A percentile compares a stretch with the other conserved stretches of the same genome.
Evolutionary conservation across 2,113 vertebrate species (phyloP).

Genomic region (Bucco capensis): DNA sequence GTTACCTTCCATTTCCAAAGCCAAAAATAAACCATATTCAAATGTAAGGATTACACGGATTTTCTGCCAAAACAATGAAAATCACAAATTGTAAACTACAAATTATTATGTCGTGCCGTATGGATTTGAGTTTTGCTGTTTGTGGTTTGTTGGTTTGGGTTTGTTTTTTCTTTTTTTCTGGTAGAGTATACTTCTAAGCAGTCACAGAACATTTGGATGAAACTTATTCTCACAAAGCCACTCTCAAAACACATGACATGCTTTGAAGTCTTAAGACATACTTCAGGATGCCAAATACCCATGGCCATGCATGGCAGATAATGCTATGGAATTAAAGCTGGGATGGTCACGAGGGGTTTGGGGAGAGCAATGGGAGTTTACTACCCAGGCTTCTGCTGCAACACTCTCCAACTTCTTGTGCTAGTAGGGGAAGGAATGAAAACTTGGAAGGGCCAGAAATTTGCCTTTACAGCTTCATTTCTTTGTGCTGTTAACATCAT

Average conservation of each 20-base stretch:
- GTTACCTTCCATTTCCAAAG: not conserved
- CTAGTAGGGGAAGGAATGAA: not conserved
- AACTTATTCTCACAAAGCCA: not conserved
- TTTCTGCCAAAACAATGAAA: not conserved
- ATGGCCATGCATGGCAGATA: not conserved
- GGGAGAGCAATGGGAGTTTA: not conserved
- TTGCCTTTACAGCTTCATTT: not conserved
- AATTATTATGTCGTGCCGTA: not conserved
- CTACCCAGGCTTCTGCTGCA: not conserved
- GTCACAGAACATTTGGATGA: not conserved
- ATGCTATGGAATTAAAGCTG: not conserved
- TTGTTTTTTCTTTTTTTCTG: not conserved
- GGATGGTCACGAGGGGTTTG: not conserved
- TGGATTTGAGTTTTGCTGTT: not conserved
- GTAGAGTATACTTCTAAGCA: not conserved
- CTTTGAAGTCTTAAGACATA: not conserved
- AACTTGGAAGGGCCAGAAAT: not conserved
- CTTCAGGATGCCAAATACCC: not conserved
- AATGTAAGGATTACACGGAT: not conserved
- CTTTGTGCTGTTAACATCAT: not conserved
- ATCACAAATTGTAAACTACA: not conserved
- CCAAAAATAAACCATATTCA: not conserved
- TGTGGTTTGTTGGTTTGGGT: no score
- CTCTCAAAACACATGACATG: not conserved
- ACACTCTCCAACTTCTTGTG: not conserved